A percentile compares a stretch with the other conserved stretches of the same genome.
Conservation (phyloP, 2,113 vertebrate species). For the Chascanopsetta lugubris region DNA sequence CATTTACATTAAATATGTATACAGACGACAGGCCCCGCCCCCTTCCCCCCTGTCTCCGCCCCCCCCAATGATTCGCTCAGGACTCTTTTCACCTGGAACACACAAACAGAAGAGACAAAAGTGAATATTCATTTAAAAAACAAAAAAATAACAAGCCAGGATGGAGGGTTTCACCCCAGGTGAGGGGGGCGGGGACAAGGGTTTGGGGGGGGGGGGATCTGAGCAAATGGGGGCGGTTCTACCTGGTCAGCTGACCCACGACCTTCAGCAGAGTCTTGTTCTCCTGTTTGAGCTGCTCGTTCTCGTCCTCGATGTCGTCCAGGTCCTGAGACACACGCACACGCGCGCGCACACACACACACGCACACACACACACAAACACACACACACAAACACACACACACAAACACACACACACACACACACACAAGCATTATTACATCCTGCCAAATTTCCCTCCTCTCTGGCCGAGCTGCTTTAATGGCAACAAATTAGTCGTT, state of each 20-base stretch:
- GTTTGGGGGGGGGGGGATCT: neutral
- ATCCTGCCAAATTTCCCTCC: too few relatives aligned
- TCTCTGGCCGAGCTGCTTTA: too few relatives aligned
- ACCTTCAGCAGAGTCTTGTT: slow-evolving; percentile 99
- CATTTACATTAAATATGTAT: slow-evolving; percentile 82
- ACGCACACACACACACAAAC: too few relatives aligned
- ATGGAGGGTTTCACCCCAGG: slow-evolving; percentile 28
- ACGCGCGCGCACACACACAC: neutral
- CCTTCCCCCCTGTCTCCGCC: neutral
- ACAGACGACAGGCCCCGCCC: neutral
- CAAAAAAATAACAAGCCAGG: slow-evolving; percentile 26
- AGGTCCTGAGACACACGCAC: slow-evolving; percentile 83
- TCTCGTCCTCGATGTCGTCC: slow-evolving; percentile 98
- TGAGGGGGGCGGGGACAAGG: neutral
- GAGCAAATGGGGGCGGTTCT: slow-evolving; percentile 77
- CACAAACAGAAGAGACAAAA: slow-evolving; percentile 31
- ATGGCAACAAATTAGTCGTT: too few relatives aligned
- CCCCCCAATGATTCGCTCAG: neutral
- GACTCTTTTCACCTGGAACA: slow-evolving; percentile 41
- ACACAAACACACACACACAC: too few relatives aligned
- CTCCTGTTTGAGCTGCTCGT: slow-evolving; percentile 98
- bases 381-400: too few relatives aligned
- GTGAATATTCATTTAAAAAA: too few relatives aligned
- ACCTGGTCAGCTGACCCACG: slow-evolving; percentile 98
- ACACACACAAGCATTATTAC: too few relatives aligned